Conservation (phyloP, 1,140 invertebrate genomes). For the Papilio machaon region DNA sequence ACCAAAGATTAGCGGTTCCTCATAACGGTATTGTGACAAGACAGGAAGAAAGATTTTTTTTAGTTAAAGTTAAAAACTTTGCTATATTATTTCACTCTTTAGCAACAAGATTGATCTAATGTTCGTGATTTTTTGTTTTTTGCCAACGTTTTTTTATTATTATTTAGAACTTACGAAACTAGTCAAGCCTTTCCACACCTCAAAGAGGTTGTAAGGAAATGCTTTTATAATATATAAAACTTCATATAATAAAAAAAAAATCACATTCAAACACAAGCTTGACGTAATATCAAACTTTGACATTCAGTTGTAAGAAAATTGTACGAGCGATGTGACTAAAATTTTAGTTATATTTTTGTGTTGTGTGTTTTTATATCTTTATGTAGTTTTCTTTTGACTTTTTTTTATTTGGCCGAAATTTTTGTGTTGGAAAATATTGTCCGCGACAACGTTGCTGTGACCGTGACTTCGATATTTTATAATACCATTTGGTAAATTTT, state of each 20-base stretch:
- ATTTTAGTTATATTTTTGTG: constrained; percentile 76
- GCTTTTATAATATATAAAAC: neutral
- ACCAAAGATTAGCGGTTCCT: no score
- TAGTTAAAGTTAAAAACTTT: no score
- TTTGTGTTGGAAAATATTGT: constrained; percentile 56
- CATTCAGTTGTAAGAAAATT: constrained; percentile 64
- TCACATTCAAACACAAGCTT: constrained; percentile 1
- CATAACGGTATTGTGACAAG: no score
- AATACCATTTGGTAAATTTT: neutral
- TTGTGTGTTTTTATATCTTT: constrained; percentile 78
- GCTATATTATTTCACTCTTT: no score
- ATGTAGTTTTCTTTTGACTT: constrained; percentile 75
- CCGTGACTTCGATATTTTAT: constrained; percentile 9
- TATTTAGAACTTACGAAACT: no score
- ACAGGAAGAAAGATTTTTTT: no score
- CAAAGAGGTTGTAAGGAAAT: neutral
- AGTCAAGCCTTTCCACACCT: no score
- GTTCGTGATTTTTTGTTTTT: no score
- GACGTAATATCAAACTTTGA: constrained; percentile 34
- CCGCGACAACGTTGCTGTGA: constrained; percentile 49
- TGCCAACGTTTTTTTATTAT: no score
- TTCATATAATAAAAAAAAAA: neutral
- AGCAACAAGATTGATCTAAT: no score
- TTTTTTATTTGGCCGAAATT: constrained; percentile 72
- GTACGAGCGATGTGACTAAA: constrained; percentile 75